A percentile compares a stretch with the other conserved stretches of the same genome.
Conservation (phyloP, 1,140 invertebrate genomes). For the Macrostomum lignano region DNA sequence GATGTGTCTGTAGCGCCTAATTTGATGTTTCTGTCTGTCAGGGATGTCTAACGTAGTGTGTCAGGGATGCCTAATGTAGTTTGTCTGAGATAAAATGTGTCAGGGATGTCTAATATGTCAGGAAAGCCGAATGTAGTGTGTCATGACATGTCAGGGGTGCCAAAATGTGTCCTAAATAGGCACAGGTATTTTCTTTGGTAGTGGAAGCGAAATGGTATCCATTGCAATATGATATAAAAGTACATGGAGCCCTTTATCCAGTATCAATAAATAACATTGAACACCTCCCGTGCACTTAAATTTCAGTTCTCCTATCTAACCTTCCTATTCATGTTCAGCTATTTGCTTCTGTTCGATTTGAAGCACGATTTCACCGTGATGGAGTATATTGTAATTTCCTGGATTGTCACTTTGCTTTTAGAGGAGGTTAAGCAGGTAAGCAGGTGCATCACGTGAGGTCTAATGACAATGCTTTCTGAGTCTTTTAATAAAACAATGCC, state of each 20-base stretch:
- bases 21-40: too few species aligned
- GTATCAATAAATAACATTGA: neutral
- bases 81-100: too few species aligned
- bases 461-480: neutral
- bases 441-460: too few species aligned
- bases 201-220: neutral
- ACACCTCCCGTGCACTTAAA: neutral
- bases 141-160: too few species aligned
- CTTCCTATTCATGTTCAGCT: constrained; percentile 16
- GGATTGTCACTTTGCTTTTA: constrained; percentile 12
- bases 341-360: constrained; percentile 17
- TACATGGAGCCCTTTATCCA: neutral
- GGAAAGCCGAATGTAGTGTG: too few species aligned
- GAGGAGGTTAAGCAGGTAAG: constrained; percentile 16
- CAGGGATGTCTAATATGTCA: too few species aligned
- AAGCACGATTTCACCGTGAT: constrained; percentile 9
- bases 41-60: too few species aligned
- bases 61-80: too few species aligned
- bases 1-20: too few species aligned
- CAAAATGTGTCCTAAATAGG: too few species aligned
- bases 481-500: neutral
- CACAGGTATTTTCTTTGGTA: too few species aligned
- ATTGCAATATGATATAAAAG: neutral
- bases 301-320: constrained; percentile 16
- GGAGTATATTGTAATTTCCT: constrained; percentile 13